A percentile compares a stretch with the other conserved stretches of the same genome.
Evolutionary conservation across 1,140 invertebrate species (phyloP).

Genomic region (Tenebrio molitor): DNA sequence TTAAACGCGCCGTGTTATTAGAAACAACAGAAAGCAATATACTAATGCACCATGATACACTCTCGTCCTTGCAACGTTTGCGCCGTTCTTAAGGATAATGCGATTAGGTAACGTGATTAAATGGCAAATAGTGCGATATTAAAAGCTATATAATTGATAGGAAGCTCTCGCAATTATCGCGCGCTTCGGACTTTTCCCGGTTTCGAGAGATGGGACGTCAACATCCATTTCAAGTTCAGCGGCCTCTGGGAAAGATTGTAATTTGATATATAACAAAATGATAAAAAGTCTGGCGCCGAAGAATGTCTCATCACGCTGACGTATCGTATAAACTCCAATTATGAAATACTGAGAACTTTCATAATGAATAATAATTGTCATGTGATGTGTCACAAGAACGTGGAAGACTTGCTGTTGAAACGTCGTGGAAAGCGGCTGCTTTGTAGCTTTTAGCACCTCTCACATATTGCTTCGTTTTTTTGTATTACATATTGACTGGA

Average conservation of each 20-base stretch:
- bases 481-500: background rate
- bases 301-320: constrained; percentile 11
- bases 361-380: constrained; percentile 20
- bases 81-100: constrained; percentile 9
- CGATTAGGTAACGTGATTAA: constrained; percentile 26
- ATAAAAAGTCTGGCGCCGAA: constrained; percentile 28
- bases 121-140: constrained; percentile 26
- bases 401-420: background rate
- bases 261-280: constrained; percentile 28
- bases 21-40: constrained; percentile 39
- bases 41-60: constrained; percentile 24
- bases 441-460: background rate
- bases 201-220: constrained; percentile 13
- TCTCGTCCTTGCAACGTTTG: constrained; percentile 11
- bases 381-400: constrained; percentile 6
- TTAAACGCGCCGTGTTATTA: constrained; percentile 14
- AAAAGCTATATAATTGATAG: constrained; percentile 29
- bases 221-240: constrained; percentile 24
- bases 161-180: constrained; percentile 6
- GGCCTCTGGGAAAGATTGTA: constrained; percentile 18
- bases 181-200: background rate
- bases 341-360: constrained; percentile 19
- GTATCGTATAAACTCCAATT: constrained; percentile 19
- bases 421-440: background rate
- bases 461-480: background rate